Conservation (phyloP, 1,140 invertebrate species). For the Phocides pigmalion region DNA sequence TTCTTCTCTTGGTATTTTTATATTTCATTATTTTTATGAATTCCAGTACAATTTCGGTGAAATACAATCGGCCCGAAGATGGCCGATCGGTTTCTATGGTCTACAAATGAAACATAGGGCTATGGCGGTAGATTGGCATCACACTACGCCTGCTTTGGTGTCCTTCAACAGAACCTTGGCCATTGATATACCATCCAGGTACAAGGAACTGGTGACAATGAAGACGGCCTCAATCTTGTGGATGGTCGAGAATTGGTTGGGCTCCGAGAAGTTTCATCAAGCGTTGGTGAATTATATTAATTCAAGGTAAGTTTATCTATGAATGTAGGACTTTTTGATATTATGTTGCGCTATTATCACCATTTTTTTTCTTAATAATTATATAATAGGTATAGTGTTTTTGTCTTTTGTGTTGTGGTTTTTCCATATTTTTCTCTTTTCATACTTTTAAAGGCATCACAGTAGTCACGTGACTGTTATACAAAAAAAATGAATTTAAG, state of each 20-base stretch:
- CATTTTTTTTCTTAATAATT: too few species aligned
- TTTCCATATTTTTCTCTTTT: too few species aligned
- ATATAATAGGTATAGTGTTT: too few species aligned
- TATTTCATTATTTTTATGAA: constrained; percentile 2
- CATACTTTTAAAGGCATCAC: too few species aligned
- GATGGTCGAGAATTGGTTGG: constrained; percentile 77
- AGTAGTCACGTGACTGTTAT: too few species aligned
- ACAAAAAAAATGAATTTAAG: too few species aligned
- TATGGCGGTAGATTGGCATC: constrained; percentile 63
- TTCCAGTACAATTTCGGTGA: constrained; percentile 59
- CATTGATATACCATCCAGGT: constrained; percentile 60
- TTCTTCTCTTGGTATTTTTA: too few species aligned
- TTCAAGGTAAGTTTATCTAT: constrained; percentile 49
- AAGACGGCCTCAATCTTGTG: constrained; percentile 74
- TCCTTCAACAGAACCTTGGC: constrained; percentile 62
- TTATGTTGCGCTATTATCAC: too few species aligned
- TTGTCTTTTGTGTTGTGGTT: too few species aligned
- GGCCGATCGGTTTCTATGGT: constrained; percentile 52
- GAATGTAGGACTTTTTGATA: too few species aligned
- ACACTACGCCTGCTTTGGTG: constrained; percentile 57
- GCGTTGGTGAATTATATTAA: constrained; percentile 71
- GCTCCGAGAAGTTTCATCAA: constrained; percentile 64
- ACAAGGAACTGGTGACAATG: constrained; percentile 65
- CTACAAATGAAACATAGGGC: constrained; percentile 63
- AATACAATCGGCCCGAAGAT: constrained; percentile 26